Evolutionary conservation across 2,797 vertebrate species (phyloP), one percentile per base, ranked within the genome.

Genomic region (Oophaga sylvatica): DNA sequence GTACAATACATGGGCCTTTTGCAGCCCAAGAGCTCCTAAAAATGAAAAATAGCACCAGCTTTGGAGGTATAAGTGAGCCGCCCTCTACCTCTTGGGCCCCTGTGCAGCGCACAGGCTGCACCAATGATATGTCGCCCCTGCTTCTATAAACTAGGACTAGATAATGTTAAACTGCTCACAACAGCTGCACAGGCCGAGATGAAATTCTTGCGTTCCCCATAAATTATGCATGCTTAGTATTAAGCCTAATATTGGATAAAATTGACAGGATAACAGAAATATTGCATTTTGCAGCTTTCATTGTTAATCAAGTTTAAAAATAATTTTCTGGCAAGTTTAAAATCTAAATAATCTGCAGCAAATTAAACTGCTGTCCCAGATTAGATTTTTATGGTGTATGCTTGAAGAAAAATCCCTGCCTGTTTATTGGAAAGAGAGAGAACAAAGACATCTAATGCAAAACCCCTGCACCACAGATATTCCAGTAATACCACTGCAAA

Each of bases 251-350:
- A 75, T 75, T 75, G 71, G 71, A 75, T 48, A 75, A 75, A 11
- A 48, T 75, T 41, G 22, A 48, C 19, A 48, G 41, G 41, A 75
- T 75, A 48, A 75, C 71, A 75, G 35, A 75, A 22, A 75, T 48
- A 75, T 75, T 48, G 19, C 41, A 48, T 13, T 75, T n/a, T 75
- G 16, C 41, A 75, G 35, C 45, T 75, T 48, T 75, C 71, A 75
- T 48, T 75, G 16, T 75, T 75, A 75, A 22, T 75, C 71, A 75
- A 75, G 71, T 48, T 75, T 75, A 75, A 75, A 75, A 48, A 20
- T 75, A 75, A 75, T 48, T 75, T 73, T 75, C 71, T 22, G 20
- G 35, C 10, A 48, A 75, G 48, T 48, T 35, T 75, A 10, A 48
- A 75, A 73, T 73, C 16, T 45, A 73, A 73, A 73, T 45, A 73